Conservation (phyloP, 2,797 vertebrate species). For the Thaleichthys pacificus region DNA sequence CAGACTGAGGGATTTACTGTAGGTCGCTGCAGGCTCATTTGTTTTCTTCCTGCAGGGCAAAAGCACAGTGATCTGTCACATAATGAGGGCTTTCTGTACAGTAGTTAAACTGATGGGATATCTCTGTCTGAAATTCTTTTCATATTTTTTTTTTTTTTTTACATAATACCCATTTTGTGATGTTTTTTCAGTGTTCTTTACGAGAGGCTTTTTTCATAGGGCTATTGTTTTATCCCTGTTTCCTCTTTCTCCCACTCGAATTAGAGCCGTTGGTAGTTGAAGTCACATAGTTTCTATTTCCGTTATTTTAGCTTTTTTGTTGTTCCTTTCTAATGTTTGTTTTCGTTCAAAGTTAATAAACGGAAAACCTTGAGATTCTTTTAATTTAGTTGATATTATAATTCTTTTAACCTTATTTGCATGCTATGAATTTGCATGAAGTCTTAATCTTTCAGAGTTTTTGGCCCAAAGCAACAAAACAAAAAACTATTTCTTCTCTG, state of each 20-base stretch:
- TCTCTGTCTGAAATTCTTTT: constrained; percentile 80
- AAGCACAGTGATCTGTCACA: constrained; percentile 85
- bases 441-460: constrained; percentile 83
- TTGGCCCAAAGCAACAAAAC: constrained; percentile 71
- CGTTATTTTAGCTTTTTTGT: constrained; percentile 65
- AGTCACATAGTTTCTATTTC: constrained; percentile 63
- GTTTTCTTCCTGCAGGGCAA: constrained; percentile 88
- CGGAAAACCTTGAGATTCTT: constrained; percentile 68
- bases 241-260: constrained; percentile 57
- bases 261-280: constrained; percentile 70
- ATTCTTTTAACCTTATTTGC: constrained; percentile 82
- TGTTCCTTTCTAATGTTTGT: constrained; percentile 71
- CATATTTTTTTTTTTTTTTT: constrained; percentile 75
- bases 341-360: constrained; percentile 57
- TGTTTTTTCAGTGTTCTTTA: constrained; percentile 81
- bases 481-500: constrained; percentile 73
- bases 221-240: constrained; percentile 67
- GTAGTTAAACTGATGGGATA: constrained; percentile 81
- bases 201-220: constrained; percentile 71
- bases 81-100: constrained; percentile 80
- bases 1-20: constrained; percentile 97
- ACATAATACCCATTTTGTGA: constrained; percentile 78
- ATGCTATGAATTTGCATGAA: constrained; percentile 95
- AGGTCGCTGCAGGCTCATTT: constrained; percentile 88
- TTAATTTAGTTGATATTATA: constrained; percentile 62